Percentiles rank a stretch among this genome's conserved stretches.
Evolutionary conservation across 2,113 vertebrate species (phyloP).

Genomic region (Psammodynastes pulverulentus): DNA sequence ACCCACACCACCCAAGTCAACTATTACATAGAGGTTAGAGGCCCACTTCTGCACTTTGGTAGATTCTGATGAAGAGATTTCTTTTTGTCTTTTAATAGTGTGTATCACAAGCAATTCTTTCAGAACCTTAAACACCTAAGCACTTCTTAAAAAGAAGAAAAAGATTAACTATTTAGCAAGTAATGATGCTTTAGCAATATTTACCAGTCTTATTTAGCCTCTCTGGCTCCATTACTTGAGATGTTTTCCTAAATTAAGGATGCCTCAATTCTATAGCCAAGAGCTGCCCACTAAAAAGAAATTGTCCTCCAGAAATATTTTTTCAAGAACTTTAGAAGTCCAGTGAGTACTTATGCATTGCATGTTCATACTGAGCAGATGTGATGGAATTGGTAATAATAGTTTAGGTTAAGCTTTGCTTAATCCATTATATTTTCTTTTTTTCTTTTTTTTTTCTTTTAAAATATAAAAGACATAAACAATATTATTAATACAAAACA

Average conservation of each 20-base stretch:
- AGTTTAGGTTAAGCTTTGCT: conserved; percentile 31
- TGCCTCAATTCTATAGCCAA: conserved; percentile 75
- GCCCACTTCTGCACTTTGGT: conserved; percentile 51
- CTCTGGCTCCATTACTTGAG: conserved; percentile 70
- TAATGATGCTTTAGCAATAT: conserved; percentile 77
- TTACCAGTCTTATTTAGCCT: conserved; percentile 69
- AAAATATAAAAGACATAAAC: too few relatives aligned
- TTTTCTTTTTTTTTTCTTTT: too few relatives aligned
- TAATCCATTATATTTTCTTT: too few relatives aligned
- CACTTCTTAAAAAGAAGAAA: conserved; percentile 63
- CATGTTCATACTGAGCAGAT: background rate
- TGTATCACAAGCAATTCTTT: conserved; percentile 58
- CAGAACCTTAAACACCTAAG: conserved; percentile 54
- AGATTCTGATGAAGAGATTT: conserved; percentile 59
- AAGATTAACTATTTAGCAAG: conserved; percentile 73
- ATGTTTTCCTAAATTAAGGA: conserved; percentile 73
- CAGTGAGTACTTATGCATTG: conserved; percentile 60
- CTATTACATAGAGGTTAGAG: conserved; percentile 54
- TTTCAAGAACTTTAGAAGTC: conserved; percentile 64
- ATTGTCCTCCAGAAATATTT: conserved; percentile 69
- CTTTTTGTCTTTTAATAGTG: conserved; percentile 68
- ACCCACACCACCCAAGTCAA: background rate
- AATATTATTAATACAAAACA: too few relatives aligned
- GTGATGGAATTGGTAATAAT: too few relatives aligned
- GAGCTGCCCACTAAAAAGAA: conserved; percentile 70